These are phyloP conservation scores for Pseudocheirus occidentalis DNA, from an alignment of 2,797 vertebrate species.

Conservation along the genomic window DNA sequence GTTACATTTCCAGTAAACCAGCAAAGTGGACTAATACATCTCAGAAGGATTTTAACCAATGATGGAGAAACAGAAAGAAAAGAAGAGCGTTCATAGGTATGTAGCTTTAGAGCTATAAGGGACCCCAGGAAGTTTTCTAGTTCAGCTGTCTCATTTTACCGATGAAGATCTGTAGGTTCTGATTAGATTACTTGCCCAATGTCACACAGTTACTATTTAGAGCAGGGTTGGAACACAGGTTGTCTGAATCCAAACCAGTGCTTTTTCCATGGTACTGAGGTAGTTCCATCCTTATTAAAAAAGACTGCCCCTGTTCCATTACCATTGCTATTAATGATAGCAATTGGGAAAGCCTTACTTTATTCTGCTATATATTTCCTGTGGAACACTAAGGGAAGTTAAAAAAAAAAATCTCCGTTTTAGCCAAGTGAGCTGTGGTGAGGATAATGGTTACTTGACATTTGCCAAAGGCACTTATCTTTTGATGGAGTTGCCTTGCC, in stretches of 20 bases:
- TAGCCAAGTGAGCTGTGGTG: conserved; percentile 12
- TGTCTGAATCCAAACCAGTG: not conserved
- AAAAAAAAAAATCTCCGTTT: conserved; percentile 23
- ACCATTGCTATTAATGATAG: not conserved
- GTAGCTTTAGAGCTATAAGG: not conserved
- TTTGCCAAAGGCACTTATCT: not conserved
- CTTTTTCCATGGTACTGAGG: not conserved
- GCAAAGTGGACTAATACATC: not conserved
- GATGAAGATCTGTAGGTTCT: not conserved
- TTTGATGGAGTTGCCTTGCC: not conserved
- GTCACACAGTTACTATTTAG: not conserved
- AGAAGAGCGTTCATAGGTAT: not conserved
- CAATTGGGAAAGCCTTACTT: conserved; percentile 30
- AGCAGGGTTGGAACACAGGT: not conserved
- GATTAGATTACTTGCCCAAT: not conserved
- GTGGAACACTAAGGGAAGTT: not conserved
- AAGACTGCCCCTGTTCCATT: conserved; percentile 4
- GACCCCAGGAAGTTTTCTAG: not conserved
- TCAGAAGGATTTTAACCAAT: not conserved
- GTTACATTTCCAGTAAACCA: not conserved
- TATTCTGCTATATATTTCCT: conserved; percentile 21
- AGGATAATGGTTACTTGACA: conserved; percentile 10
- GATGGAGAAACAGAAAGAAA: not conserved
- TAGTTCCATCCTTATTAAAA: not conserved
- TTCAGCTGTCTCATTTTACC: not conserved